Evolutionary conservation across 2,888 invertebrate species (phyloP).

Genomic region (Esperia sulphurella): DNA sequence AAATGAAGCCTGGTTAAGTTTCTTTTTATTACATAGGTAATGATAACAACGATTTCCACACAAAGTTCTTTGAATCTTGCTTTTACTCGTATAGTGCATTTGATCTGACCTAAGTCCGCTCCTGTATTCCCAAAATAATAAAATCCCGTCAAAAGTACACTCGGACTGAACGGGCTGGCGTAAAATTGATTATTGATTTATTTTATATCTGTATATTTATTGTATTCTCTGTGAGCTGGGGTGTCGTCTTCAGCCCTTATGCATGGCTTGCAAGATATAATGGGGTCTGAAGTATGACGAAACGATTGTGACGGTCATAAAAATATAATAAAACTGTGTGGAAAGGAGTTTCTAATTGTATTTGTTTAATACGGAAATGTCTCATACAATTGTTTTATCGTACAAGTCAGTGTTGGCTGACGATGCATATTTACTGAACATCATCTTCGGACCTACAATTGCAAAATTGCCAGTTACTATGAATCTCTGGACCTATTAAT

Average conservation of each 20-base stretch:
- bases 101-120: not conserved
- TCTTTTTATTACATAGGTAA: no score
- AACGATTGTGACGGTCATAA: constrained; percentile 40
- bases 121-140: constrained; percentile 52
- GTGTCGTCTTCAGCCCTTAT: constrained; percentile 23
- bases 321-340: constrained; percentile 12
- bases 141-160: constrained; percentile 57
- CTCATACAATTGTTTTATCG: no score
- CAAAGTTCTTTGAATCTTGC: no score
- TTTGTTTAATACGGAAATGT: not conserved
- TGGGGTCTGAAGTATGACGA: constrained; percentile 46
- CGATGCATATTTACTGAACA: no score
- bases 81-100: no score
- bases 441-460: no score
- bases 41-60: no score
- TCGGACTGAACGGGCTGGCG: constrained; percentile 56
- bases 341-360: constrained; percentile 2
- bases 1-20: no score
- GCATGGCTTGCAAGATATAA: constrained; percentile 38
- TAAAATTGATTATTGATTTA: constrained; percentile 76
- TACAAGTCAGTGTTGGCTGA: no score
- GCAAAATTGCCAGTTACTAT: no score
- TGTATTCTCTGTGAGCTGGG: constrained; percentile 11
- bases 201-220: constrained; percentile 32
- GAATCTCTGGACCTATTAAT: no score